Evolutionary conservation across 2,113 vertebrate species (phyloP).

Genomic region (Spermophilus dauricus): DNA sequence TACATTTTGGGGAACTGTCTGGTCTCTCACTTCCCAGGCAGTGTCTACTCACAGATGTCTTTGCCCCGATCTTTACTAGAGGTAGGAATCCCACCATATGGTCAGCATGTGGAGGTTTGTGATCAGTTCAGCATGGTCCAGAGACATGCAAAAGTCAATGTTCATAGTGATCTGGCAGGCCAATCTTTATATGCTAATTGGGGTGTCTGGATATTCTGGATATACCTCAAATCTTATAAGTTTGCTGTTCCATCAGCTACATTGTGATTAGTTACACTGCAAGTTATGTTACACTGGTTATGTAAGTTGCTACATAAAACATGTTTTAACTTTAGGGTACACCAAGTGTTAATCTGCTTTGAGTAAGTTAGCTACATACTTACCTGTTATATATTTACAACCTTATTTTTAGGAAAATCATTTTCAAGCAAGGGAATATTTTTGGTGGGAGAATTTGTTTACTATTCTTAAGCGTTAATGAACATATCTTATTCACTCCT

Average conservation of each 20-base stretch:
- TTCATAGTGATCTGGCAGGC: neutral
- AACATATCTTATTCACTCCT: constrained; percentile 29
- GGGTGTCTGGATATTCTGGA: neutral
- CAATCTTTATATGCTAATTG: neutral
- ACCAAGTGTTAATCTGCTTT: constrained; percentile 39
- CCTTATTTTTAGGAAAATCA: neutral
- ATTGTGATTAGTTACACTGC: neutral
- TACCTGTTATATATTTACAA: constrained; percentile 21
- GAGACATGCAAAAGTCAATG: neutral
- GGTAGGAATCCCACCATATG: neutral
- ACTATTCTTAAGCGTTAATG: neutral
- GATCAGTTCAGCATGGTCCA: neutral
- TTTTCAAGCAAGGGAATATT: neutral
- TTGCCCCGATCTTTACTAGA: neutral
- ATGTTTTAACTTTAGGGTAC: constrained; percentile 48
- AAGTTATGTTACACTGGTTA: constrained; percentile 45
- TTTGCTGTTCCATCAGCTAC: neutral
- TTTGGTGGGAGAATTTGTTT: constrained; percentile 4
- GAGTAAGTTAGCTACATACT: neutral
- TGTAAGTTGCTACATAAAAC: constrained; percentile 44
- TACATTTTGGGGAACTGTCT: neutral
- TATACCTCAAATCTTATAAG: neutral
- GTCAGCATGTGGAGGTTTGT: neutral
- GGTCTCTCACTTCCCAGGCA: neutral
- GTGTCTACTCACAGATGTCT: neutral